A percentile compares a stretch with the other conserved stretches of the same genome.
These are phyloP conservation scores for Calameuta filiformis DNA, from an alignment of 2,888 invertebrate species.

Conservation along the genomic window DNA sequence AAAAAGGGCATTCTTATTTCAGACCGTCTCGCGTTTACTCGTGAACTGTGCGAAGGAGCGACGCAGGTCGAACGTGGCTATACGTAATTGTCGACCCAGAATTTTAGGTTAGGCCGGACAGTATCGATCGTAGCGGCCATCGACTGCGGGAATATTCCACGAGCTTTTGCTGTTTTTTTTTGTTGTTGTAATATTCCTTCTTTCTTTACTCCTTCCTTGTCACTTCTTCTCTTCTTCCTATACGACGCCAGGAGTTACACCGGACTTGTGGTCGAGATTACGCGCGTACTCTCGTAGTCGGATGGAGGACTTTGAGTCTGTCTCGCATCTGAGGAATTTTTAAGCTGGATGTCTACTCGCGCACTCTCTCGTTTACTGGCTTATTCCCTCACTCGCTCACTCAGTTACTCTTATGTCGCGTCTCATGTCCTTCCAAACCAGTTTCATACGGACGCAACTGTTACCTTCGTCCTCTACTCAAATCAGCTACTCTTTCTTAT, in stretches of 20 bases:
- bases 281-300: background rate
- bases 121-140: constrained; percentile 1
- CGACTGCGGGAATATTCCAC: constrained; percentile 11
- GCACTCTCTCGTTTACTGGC: background rate
- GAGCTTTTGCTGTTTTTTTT: constrained; percentile 14
- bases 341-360: constrained; percentile 37
- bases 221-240: too few relatives aligned
- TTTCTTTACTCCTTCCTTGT: constrained; percentile 19
- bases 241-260: too few relatives aligned
- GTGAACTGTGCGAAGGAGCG: too few relatives aligned
- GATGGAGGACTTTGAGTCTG: too few relatives aligned
- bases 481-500: constrained; percentile 32
- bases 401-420: constrained; percentile 12
- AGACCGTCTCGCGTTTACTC: too few relatives aligned
- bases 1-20: too few relatives aligned
- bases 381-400: too few relatives aligned
- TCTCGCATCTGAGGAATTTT: constrained; percentile 42
- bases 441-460: constrained; percentile 57
- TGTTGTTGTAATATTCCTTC: constrained; percentile 6
- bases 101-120: constrained; percentile 4
- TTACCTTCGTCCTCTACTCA: constrained; percentile 52
- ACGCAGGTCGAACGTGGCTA: background rate
- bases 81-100: constrained; percentile 5
- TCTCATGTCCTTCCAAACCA: constrained; percentile 62
- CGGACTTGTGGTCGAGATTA: too few relatives aligned